Percentiles rank a stretch among this genome's conserved stretches.
These are phyloP conservation scores for Limenitis arthemis DNA, from an alignment of 2,888 invertebrate species.

Conservation along the genomic window DNA sequence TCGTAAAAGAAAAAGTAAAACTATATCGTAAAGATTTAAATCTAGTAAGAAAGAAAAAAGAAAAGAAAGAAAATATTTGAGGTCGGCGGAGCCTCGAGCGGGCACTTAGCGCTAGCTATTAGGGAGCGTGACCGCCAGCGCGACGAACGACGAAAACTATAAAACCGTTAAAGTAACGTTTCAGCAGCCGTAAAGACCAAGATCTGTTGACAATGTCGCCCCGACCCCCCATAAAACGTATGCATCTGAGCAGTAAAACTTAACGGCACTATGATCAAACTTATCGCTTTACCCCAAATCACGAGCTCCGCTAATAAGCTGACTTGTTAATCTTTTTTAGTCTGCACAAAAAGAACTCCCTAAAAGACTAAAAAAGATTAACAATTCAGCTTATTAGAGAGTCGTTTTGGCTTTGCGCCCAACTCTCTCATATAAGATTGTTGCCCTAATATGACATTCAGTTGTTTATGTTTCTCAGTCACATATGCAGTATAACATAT, in stretches of 20 bases:
- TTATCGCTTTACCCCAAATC: slow-evolving; percentile 60
- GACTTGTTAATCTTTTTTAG: slow-evolving; percentile 8
- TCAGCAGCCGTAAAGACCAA: slow-evolving; percentile 70
- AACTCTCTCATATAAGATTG: slow-evolving; percentile 31
- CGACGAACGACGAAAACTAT: slow-evolving; percentile 69
- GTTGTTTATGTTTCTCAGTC: slow-evolving; percentile 27
- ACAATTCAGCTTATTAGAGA: too few species aligned
- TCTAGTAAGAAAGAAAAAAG: slow-evolving; percentile 58
- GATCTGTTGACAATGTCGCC: slow-evolving; percentile 72
- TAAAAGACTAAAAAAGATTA: too few species aligned
- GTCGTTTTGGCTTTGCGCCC: slow-evolving; percentile 43
- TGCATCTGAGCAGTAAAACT: slow-evolving; percentile 68
- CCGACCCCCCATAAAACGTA: slow-evolving; percentile 66
- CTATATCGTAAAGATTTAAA: slow-evolving; percentile 65
- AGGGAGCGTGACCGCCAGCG: slow-evolving; percentile 66
- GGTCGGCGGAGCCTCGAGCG: slow-evolving; percentile 61
- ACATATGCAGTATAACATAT: slow-evolving; percentile 8
- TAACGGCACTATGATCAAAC: slow-evolving; percentile 69
- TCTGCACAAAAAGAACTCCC: too few species aligned
- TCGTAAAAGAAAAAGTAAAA: slow-evolving; percentile 46
- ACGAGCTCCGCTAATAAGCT: slow-evolving; percentile 49
- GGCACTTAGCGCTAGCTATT: slow-evolving; percentile 69
- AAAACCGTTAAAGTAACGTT: slow-evolving; percentile 72
- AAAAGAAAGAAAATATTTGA: slow-evolving; percentile 58
- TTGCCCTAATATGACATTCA: slow-evolving; percentile 37